A percentile compares a stretch with the other conserved stretches of the same genome.
Evolutionary conservation across 1,140 invertebrate genomes (phyloP).

Genomic region (Dendroctonus valens): DNA sequence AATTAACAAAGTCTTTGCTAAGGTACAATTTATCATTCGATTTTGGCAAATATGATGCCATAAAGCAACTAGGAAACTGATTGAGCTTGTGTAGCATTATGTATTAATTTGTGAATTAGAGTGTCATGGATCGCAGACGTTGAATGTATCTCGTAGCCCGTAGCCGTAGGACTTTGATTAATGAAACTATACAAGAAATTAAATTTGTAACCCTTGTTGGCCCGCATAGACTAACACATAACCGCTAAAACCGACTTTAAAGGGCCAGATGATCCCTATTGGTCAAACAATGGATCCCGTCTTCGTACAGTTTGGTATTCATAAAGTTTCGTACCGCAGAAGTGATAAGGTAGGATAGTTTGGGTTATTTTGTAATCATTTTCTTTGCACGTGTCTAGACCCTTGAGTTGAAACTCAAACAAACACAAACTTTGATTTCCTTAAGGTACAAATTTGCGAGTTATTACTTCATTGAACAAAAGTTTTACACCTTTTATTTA

Average conservation of each 20-base stretch:
- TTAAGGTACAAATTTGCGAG: too few species aligned
- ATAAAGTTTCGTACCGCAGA: neutral
- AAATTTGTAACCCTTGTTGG: slow-evolving; percentile 22
- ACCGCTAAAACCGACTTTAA: slow-evolving; percentile 22
- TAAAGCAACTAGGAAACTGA: slow-evolving; percentile 24
- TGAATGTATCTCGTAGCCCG: slow-evolving; percentile 21
- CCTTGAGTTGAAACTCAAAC: too few species aligned
- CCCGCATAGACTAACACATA: slow-evolving; percentile 18
- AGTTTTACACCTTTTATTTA: too few species aligned
- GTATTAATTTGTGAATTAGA: slow-evolving; percentile 31
- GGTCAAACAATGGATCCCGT: slow-evolving; percentile 15
- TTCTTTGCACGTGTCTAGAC: too few species aligned
- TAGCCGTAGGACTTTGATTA: slow-evolving; percentile 23
- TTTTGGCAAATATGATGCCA: slow-evolving; percentile 15
- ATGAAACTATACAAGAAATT: slow-evolving; percentile 26
- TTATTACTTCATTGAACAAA: too few species aligned
- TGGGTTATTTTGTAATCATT: too few species aligned
- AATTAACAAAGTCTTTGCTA: slow-evolving; percentile 21
- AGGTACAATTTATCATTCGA: slow-evolving; percentile 18
- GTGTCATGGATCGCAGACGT: slow-evolving; percentile 21
- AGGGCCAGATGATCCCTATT: slow-evolving; percentile 11
- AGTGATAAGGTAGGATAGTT: too few species aligned
- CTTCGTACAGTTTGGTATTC: slow-evolving; percentile 15
- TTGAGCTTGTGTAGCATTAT: slow-evolving; percentile 23
- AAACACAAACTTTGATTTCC: too few species aligned